Base-by-base conservation (phyloP, 35 echinoderm and acorn worm species). In the Heliocidaris tuberculata region DNA sequence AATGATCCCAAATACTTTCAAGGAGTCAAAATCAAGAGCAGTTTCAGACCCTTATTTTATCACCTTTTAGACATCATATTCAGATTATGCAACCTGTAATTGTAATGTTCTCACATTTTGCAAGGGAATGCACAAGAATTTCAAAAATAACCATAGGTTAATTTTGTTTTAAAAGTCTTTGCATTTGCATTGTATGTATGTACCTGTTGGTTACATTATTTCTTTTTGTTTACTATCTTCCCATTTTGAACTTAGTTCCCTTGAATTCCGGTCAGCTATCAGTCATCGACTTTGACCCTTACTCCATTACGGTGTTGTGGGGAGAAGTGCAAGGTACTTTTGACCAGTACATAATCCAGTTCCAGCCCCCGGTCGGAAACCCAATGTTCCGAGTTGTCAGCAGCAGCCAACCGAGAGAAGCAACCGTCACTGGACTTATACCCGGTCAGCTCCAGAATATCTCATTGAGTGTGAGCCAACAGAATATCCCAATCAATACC, bases 241-340 rank as follows among this genome's bases (percentile, higher is more conserved):
- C 52, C 7, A 56, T 56, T 56, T 56, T n/a, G 21, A 78, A 21
- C 27, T n/a, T 19, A 78, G 65, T 27, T 78, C 4, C 65, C 15
- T 78, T 78, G 65, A 47, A 95, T 8, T 7, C 16, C 16, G n/a
- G 31, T 6, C 47, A 94, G 31, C 50, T 96, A 27, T 50, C 93
- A 12, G 95, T 96, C 49, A 94, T 94, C 21, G 93, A 94, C 86
- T 89, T 54, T 19, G 93, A 49, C 24, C 60, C 61, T 11, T 61
- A 24, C 5, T 86, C 61, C 48, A 94, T 96, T 13, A 89, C 85
- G 1, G 50, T 96, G 24, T 49, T 96, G 6, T 96, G 95, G 95
- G 95, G 95, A 31, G 27, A n/a, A 54, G 85, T 93, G 85, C 2
- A 30, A 29, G 94, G 86, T 48, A 21, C 19, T 0, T 54, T 95